Percentiles rank a stretch among this genome's conserved stretches.
These are phyloP conservation scores for Paradoxurus hermaphroditus DNA, from an alignment of 2,113 vertebrate genomes.

Conservation along the genomic window DNA sequence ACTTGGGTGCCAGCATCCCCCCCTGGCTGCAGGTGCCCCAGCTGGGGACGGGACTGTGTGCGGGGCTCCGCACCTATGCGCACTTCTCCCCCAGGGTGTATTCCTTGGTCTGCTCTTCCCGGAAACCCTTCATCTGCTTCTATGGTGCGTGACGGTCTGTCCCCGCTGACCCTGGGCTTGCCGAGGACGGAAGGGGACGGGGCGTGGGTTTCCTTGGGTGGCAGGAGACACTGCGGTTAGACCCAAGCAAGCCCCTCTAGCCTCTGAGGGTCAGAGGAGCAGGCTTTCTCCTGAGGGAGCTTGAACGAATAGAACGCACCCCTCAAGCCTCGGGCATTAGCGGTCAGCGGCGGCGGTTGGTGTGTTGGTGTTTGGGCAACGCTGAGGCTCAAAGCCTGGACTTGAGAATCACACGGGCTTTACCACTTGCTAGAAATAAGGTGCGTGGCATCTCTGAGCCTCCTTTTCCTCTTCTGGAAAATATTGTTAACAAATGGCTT, in stretches of 20 bases:
- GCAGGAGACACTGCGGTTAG: background rate
- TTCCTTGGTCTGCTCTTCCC: background rate
- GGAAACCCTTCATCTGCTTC: slow-evolving; percentile 67
- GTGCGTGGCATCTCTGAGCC: background rate
- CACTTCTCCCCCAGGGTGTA: background rate
- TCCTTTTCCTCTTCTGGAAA: background rate
- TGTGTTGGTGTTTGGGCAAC: background rate
- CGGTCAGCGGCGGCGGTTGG: background rate
- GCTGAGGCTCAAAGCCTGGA: background rate
- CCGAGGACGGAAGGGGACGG: background rate
- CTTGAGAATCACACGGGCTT: background rate
- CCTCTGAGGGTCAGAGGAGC: background rate
- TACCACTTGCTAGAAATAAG: background rate
- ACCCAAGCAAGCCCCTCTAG: background rate
- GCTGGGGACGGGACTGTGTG: slow-evolving; percentile 22
- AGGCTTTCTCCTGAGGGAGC: background rate
- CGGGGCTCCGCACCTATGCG: background rate
- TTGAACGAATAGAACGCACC: background rate
- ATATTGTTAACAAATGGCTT: background rate
- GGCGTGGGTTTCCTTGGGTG: background rate
- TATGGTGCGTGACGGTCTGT: background rate
- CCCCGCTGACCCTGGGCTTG: fast-evolving
- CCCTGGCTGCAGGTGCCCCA: background rate
- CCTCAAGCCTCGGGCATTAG: background rate
- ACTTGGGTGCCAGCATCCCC: background rate